phyloP scores from a whole-genome alignment of 2,113 vertebrate genomes.

The Hippocampus abdominalis region DNA sequence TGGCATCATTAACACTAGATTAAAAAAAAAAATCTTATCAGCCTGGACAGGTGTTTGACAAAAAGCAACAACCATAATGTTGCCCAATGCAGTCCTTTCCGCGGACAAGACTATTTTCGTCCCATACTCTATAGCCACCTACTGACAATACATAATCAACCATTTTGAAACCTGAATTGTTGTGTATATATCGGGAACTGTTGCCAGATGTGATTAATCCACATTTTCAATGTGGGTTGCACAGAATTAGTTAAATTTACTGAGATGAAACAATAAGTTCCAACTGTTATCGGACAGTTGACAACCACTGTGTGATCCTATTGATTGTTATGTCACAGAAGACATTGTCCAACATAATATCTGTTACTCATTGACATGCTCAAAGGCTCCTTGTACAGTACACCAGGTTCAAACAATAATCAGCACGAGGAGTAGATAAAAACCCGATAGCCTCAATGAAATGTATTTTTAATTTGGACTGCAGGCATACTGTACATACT shows the following conservation, averaged over 20 bases:
- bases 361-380: slow-evolving; percentile 1
- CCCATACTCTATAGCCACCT: background rate
- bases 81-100: background rate
- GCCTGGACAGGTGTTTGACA: background rate
- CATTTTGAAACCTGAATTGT: background rate
- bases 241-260: background rate
- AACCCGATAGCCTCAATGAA: background rate
- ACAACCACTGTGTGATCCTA: background rate
- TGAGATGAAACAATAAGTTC: background rate
- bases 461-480: background rate
- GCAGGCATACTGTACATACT: background rate
- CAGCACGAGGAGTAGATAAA: background rate
- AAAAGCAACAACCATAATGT: background rate
- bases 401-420: background rate
- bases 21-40: background rate
- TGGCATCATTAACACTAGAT: background rate
- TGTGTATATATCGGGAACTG: background rate
- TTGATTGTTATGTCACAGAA: background rate
- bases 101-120: background rate
- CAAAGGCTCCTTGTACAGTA: slow-evolving; percentile 3
- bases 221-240: background rate
- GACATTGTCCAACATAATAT: background rate
- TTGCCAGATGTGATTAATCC: background rate
- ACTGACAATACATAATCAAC: background rate
- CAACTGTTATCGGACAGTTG: background rate